Percentiles rank a stretch among this genome's conserved stretches.
Conservation (phyloP, 1,140 invertebrate genomes). For the Andrena cerasifolii region DNA sequence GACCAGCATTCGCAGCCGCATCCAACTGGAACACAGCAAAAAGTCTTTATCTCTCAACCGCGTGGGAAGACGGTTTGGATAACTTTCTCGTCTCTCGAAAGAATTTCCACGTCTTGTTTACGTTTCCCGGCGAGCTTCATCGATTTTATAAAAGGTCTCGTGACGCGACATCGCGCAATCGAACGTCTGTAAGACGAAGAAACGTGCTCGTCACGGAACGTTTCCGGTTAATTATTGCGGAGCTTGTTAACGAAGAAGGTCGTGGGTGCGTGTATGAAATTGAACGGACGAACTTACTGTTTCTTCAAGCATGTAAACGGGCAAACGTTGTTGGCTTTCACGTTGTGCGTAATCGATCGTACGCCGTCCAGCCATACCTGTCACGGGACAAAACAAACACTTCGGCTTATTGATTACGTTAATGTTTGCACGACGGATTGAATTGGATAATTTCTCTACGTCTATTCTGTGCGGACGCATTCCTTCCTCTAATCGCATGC, state of each 20-base stretch:
- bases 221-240: conserved; percentile 47
- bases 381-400: conserved; percentile 51
- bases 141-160: background rate
- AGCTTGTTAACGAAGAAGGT: conserved; percentile 5
- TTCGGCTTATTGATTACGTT: conserved; percentile 36
- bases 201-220: background rate
- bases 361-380: conserved; percentile 96
- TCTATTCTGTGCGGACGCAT: background rate
- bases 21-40: conserved; percentile 91
- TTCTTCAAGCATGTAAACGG: conserved; percentile 99
- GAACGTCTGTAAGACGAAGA: background rate
- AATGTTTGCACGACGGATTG: conserved; percentile 5
- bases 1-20: conserved; percentile 95
- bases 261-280: conserved; percentile 40
- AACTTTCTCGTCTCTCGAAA: background rate
- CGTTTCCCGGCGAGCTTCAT: background rate
- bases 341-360: conserved; percentile 97
- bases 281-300: conserved; percentile 91
- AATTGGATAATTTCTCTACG: conserved; percentile 12
- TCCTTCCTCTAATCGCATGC: conserved; percentile 2
- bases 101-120: background rate
- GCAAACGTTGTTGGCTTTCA: conserved; percentile 99
- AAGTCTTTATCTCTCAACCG: conserved; percentile 9
- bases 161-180: background rate
- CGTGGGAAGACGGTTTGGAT: background rate